Conservation (phyloP, 2,797 vertebrate species). For the Intellagama lesueurii region DNA sequence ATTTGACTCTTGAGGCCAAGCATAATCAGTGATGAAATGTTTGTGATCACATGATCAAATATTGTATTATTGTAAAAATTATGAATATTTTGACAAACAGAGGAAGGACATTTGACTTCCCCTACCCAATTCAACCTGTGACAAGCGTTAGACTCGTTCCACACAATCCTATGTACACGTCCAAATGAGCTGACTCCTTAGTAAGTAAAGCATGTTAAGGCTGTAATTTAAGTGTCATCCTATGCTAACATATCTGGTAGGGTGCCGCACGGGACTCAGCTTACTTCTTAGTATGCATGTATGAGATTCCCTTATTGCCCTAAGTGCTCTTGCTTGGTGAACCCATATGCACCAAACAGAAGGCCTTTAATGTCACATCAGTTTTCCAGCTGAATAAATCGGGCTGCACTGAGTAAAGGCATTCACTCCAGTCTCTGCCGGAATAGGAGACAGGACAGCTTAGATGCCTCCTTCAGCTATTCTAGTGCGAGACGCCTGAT, state of each 20-base stretch:
- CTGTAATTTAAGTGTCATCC: not conserved
- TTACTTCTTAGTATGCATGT: not conserved
- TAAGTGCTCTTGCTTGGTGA: not conserved
- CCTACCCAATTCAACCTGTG: not conserved
- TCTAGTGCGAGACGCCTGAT: constrained; percentile 9
- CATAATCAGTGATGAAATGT: not conserved
- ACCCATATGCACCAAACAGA: not conserved
- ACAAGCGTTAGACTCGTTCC: not conserved
- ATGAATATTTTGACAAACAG: not conserved
- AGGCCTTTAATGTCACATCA: not conserved
- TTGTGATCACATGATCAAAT: not conserved
- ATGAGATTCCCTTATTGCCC: no score
- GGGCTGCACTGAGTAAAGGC: constrained; percentile 4
- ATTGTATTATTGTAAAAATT: not conserved
- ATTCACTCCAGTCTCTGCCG: constrained; percentile 9
- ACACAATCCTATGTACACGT: not conserved
- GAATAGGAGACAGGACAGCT: constrained; percentile 17
- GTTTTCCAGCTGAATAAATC: not conserved
- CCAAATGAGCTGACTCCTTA: not conserved
- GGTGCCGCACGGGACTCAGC: not conserved
- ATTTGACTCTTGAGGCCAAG: not conserved
- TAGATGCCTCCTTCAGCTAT: constrained; percentile 11
- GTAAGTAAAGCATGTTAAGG: not conserved
- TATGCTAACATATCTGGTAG: not conserved
- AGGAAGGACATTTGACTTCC: not conserved